Evolutionary conservation across 2,113 vertebrate species (phyloP), one percentile per base, ranked within the genome.

Genomic region (Entosphenus tridentatus): DNA sequence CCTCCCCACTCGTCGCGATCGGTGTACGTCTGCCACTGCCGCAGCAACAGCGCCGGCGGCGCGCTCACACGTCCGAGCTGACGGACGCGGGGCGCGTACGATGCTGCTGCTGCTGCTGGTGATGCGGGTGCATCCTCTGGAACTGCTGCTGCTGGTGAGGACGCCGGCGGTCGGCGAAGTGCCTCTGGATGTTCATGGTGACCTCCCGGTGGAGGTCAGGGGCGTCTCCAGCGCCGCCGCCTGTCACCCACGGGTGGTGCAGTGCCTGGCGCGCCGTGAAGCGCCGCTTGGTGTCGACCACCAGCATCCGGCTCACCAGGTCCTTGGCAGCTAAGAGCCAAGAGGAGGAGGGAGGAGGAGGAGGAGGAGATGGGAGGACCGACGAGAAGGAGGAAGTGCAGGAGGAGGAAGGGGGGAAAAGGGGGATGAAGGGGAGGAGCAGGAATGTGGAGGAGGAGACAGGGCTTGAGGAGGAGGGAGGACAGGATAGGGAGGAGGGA

Each of bases 181-280:
- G 78, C 8, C 77, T 75, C 56, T 82, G 77, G 0, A 78, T 76
- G 68, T 79, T 75, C 58, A 78, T 72, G 14, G 81, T 78, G 72
- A 76, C 82, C 76, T 84, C 79, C 72, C 80, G 77, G 70, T 79
- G 83, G 58, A 80, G 56, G 68, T 68, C 73, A 56, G 71, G 76
- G 69, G 70, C 69, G 73, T 77, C 77, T 0, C 71, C 74, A 75
- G 80, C 78, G 8, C 81, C 80, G 5, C 73, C 76, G n/a, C 74
- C 77, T 74, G 81, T 83, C 71, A 96, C 82, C 92, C 92, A 98
- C 17, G 80, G 80, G 69, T 96, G 86, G 75, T 82, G 81, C 68
- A 88, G 79, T 2, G 86, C 86, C 72, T 88, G 82, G 21, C 79
- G 78, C 57, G 92, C 87, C 1, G 86, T 88, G 74, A 87, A 82